Evolutionary conservation across 1,140 invertebrate genomes (phyloP).

Genomic region (Arion vulgaris): DNA sequence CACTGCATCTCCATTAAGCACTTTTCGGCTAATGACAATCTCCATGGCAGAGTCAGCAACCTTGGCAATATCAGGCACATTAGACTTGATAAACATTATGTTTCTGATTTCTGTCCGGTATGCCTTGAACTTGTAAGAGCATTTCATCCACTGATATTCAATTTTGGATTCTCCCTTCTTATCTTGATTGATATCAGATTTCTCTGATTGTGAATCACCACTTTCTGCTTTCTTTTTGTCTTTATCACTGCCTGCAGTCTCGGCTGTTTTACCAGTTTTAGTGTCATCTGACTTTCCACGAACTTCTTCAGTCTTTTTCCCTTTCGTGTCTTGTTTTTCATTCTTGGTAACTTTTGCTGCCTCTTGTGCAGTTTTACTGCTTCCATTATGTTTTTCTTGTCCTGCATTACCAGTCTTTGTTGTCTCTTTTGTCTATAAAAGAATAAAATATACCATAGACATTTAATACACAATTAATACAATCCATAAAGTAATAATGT

Average conservation of each 20-base stretch:
- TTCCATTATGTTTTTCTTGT: not conserved
- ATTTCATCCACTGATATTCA: slow-evolving; percentile 8
- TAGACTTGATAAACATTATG: slow-evolving; percentile 34
- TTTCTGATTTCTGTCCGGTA: slow-evolving; percentile 34
- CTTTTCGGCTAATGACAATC: slow-evolving; percentile 14
- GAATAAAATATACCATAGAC: too few relatives aligned
- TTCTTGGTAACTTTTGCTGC: slow-evolving; percentile 20
- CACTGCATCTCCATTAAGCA: slow-evolving; percentile 11
- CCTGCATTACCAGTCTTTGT: not conserved
- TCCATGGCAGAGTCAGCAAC: slow-evolving; percentile 27
- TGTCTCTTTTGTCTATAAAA: not conserved
- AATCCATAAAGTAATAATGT: too few relatives aligned
- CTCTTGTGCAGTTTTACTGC: not conserved
- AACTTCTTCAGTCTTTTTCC: not conserved
- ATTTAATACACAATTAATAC: too few relatives aligned
- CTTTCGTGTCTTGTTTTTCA: not conserved
- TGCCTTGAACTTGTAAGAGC: slow-evolving; percentile 35
- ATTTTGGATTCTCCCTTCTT: slow-evolving; percentile 11
- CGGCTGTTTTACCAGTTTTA: not conserved
- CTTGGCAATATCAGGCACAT: slow-evolving; percentile 21
- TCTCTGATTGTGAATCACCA: not conserved
- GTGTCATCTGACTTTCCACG: not conserved
- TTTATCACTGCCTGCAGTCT: not conserved
- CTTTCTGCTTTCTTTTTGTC: slow-evolving; percentile 11
- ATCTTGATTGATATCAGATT: slow-evolving; percentile 1